A percentile compares a stretch with the other conserved stretches of the same genome.
These are phyloP conservation scores for Eulemur rufifrons DNA, from an alignment of 2,113 vertebrate species.

Conservation along the genomic window DNA sequence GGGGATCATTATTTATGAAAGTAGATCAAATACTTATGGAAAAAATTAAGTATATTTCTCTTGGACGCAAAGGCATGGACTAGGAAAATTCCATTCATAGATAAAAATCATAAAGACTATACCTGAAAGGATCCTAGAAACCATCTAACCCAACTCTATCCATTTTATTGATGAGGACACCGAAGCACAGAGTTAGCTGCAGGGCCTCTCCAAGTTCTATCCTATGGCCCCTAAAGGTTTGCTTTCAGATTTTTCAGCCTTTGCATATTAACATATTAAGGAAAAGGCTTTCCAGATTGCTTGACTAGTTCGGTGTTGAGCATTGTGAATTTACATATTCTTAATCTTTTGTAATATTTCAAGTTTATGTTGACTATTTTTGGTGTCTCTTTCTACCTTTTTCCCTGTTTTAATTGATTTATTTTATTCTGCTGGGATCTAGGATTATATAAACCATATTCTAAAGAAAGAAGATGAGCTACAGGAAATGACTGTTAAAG, in stretches of 20 bases:
- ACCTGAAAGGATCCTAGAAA: background rate
- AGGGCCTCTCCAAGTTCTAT: background rate
- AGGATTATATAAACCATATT: slow-evolving; percentile 90
- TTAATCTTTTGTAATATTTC: background rate
- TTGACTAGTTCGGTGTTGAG: background rate
- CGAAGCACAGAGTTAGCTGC: background rate
- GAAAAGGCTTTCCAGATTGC: background rate
- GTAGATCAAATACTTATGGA: background rate
- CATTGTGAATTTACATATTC: background rate
- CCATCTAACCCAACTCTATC: background rate
- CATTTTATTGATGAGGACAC: background rate
- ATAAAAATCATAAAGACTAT: background rate
- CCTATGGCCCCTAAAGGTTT: background rate
- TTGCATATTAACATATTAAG: background rate
- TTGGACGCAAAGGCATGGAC: background rate
- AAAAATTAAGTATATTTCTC: background rate
- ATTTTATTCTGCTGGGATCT: slow-evolving; percentile 23
- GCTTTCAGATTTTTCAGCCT: background rate
- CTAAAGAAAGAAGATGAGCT: slow-evolving; percentile 85
- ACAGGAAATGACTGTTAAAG: slow-evolving; percentile 88
- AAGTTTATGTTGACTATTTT: background rate
- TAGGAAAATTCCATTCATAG: background rate
- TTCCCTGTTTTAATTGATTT: background rate
- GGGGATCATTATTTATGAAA: background rate
- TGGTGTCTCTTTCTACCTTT: background rate